Conservation (phyloP, 2,113 vertebrate species). For the Arvicanthis niloticus region DNA sequence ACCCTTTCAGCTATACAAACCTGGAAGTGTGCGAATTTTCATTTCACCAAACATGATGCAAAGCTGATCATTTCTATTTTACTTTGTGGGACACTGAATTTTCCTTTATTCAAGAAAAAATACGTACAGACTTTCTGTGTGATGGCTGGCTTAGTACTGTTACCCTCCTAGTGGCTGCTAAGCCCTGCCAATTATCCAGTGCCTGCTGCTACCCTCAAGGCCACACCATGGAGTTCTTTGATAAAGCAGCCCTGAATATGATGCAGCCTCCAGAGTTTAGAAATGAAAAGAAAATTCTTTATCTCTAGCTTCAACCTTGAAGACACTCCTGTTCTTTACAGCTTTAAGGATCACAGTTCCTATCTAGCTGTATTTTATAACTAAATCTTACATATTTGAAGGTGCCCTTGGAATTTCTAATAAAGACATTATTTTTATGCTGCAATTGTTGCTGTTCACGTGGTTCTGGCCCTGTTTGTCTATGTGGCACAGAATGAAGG, state of each 20-base stretch:
- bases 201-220: background rate
- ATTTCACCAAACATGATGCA: constrained; percentile 27
- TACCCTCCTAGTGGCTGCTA: accelerated
- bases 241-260: constrained; percentile 43
- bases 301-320: no score
- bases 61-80: constrained; percentile 18
- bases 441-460: constrained; percentile 95
- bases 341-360: no score
- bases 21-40: constrained; percentile 8
- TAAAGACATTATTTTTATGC: constrained; percentile 97
- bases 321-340: no score
- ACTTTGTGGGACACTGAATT: constrained; percentile 22
- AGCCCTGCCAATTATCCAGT: accelerated
- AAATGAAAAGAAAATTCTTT: no score
- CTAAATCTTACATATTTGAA: constrained; percentile 65
- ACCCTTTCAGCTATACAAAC: background rate
- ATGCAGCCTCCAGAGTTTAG: constrained; percentile 79
- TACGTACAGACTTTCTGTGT: background rate
- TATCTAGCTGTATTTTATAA: no score
- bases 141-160: accelerated
- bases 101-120: constrained; percentile 40
- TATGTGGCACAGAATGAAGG: constrained; percentile 98
- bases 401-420: constrained; percentile 94
- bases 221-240: constrained; percentile 80
- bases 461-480: constrained; percentile 95